Percentiles rank a stretch among this genome's conserved stretches.
Conservation (phyloP, 2,888 invertebrate genomes). For the Eilema sororculum region DNA sequence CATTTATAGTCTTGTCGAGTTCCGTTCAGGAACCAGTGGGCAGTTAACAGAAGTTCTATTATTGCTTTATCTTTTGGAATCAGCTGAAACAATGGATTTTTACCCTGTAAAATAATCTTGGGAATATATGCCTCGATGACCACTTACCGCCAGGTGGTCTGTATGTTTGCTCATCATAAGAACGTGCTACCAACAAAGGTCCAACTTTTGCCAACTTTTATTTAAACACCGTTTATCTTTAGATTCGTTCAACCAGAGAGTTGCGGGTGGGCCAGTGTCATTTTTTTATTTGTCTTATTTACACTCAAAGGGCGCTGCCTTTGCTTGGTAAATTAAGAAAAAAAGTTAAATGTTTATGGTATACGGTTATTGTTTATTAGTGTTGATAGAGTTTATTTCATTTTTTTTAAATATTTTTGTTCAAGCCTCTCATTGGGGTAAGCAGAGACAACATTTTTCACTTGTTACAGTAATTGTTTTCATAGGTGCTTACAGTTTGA, state of each 20-base stretch:
- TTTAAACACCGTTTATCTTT: conserved; percentile 57
- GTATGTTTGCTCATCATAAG: neutral
- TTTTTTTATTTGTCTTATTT: conserved; percentile 42
- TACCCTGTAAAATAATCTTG: too few relatives aligned
- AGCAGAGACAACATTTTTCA: too few relatives aligned
- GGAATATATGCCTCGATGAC: neutral
- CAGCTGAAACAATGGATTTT: too few relatives aligned
- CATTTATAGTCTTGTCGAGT: too few relatives aligned
- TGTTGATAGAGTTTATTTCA: conserved; percentile 1
- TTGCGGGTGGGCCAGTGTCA: conserved; percentile 59
- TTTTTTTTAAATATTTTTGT: too few relatives aligned
- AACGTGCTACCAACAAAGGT: conserved; percentile 1
- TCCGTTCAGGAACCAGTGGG: too few relatives aligned
- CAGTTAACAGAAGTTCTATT: too few relatives aligned
- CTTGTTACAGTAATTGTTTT: too few relatives aligned
- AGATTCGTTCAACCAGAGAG: conserved; percentile 53
- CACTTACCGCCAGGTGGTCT: neutral
- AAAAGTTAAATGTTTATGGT: conserved; percentile 13
- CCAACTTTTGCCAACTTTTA: conserved; percentile 51
- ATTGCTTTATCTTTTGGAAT: too few relatives aligned
- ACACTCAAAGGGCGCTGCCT: conserved; percentile 42
- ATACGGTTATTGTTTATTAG: conserved; percentile 17
- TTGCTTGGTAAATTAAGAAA: conserved; percentile 22
- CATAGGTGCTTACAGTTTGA: too few relatives aligned
- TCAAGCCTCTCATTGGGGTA: too few relatives aligned